A percentile compares a stretch with the other conserved stretches of the same genome.
Conservation (phyloP, 2,888 invertebrate species). For the Parascotia fuliginaria region DNA sequence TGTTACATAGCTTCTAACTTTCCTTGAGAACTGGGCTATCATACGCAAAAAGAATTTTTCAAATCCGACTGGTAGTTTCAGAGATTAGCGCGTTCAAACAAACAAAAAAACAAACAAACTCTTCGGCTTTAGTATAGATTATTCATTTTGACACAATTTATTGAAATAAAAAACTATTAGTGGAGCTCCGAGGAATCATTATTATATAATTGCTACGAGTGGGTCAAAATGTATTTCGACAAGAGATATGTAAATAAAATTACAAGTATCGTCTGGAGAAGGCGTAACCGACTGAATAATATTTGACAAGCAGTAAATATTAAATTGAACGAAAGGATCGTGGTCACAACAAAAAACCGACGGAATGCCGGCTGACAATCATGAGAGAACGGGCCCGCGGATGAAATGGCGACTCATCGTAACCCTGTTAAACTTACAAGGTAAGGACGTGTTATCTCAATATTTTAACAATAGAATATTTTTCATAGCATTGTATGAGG, state of each 20-base stretch:
- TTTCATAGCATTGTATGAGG: conserved; percentile 62
- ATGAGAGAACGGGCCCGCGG: conserved; percentile 53
- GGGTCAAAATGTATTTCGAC: conserved; percentile 60
- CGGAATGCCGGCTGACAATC: conserved; percentile 56
- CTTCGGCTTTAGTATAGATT: too few relatives aligned
- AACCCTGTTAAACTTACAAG: conserved; percentile 70
- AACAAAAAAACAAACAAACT: too few relatives aligned
- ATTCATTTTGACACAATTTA: conserved; percentile 13
- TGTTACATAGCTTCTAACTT: too few relatives aligned
- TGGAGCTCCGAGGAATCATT: conserved; percentile 36
- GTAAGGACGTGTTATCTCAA: conserved; percentile 67
- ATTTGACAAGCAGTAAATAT: conserved; percentile 78
- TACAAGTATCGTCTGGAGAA: conserved; percentile 59
- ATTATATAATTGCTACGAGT: conserved; percentile 56
- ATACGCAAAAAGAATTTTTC: too few relatives aligned
- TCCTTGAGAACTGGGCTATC: too few relatives aligned
- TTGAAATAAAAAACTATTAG: conserved; percentile 49
- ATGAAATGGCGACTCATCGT: conserved; percentile 70
- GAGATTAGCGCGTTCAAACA: too few relatives aligned
- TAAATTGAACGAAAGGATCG: conserved; percentile 70
- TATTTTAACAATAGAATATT: conserved; percentile 73
- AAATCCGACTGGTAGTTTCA: too few relatives aligned
- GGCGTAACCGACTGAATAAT: conserved; percentile 68
- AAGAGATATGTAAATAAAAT: conserved; percentile 65
- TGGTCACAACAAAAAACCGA: conserved; percentile 59